These are phyloP conservation scores for Oxyura jamaicensis DNA, from an alignment of 2,113 vertebrate genomes.

Conservation along the genomic window DNA sequence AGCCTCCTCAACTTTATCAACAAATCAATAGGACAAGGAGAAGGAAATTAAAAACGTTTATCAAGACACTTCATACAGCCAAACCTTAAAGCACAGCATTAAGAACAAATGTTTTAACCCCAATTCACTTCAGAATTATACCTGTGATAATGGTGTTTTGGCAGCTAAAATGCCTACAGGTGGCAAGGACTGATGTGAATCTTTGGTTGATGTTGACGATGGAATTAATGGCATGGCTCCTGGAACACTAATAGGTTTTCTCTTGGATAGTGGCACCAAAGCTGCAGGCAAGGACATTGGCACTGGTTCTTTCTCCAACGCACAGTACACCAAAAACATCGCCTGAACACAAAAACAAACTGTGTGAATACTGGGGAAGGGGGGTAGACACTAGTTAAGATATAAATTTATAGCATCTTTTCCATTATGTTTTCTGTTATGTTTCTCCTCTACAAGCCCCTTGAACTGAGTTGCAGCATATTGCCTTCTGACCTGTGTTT, in stretches of 20 bases:
- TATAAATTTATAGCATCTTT: neutral
- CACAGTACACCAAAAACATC: constrained; percentile 98
- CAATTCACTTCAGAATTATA: constrained; percentile 28
- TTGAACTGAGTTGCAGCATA: neutral
- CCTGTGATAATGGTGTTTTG: constrained; percentile 75
- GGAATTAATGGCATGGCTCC: constrained; percentile 82
- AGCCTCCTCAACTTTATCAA: neutral
- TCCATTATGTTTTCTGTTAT: neutral
- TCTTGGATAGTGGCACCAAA: constrained; percentile 94
- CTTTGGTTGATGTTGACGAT: constrained; percentile 85
- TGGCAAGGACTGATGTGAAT: constrained; percentile 82
- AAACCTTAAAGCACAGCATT: neutral
- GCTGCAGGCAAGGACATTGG: constrained; percentile 93
- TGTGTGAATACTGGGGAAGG: neutral
- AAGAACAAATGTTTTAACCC: neutral
- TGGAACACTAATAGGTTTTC: constrained; percentile 85
- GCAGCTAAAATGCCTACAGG: constrained; percentile 83
- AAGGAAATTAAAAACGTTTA: neutral
- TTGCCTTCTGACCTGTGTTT: neutral
- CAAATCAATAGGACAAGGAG: neutral
- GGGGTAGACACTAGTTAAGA: neutral
- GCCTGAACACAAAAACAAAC: constrained; percentile 79
- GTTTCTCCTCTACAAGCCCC: neutral
- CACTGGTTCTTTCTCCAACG: constrained; percentile 94
- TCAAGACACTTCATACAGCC: neutral